phyloP scores from a whole-genome alignment of 2,113 vertebrate genomes.

The Megaptera novaeangliae region DNA sequence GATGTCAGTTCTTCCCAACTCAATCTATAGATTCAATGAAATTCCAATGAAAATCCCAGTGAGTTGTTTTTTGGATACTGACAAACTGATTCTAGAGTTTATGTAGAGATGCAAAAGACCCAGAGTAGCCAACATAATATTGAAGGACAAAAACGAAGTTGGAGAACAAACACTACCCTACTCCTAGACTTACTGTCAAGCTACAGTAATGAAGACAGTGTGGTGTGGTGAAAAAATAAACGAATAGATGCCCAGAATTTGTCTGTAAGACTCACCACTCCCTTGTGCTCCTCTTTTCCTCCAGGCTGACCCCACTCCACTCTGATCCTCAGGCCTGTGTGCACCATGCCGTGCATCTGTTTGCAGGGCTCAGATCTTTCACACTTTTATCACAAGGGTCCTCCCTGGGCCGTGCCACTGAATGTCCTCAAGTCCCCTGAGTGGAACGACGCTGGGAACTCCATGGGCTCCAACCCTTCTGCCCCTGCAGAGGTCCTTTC shows the following conservation, averaged over 20 bases:
- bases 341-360: neutral
- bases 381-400: neutral
- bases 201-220: neutral
- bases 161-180: neutral
- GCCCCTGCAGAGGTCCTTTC: neutral
- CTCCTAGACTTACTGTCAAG: fast-evolving
- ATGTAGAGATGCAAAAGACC: neutral
- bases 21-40: neutral
- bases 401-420: neutral
- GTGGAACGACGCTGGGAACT: fast-evolving
- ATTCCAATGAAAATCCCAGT: neutral
- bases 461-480: fast-evolving
- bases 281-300: too few species aligned
- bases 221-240: neutral
- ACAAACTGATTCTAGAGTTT: neutral
- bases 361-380: neutral
- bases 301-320: neutral
- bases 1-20: neutral
- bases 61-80: neutral
- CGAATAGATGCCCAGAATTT: too few species aligned
- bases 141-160: neutral
- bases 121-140: neutral
- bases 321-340: neutral
- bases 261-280: too few species aligned
- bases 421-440: neutral